A percentile compares a stretch with the other conserved stretches of the same genome.
These are phyloP conservation scores for Helostoma temminkii DNA, from an alignment of 2,797 vertebrate species.

Conservation along the genomic window DNA sequence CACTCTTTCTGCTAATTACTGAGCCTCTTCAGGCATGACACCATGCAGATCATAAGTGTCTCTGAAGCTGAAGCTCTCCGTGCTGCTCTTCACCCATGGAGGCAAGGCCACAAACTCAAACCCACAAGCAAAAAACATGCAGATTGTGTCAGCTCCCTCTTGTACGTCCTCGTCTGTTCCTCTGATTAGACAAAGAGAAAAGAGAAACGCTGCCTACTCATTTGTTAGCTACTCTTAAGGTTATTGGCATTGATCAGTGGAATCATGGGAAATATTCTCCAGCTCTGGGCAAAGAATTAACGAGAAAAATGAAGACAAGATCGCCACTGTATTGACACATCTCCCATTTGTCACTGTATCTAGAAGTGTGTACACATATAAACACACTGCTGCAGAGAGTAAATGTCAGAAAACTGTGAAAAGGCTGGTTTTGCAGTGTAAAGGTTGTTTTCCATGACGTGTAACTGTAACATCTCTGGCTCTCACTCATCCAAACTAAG, in stretches of 20 bases:
- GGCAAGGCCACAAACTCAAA: constrained; percentile 22
- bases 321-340: neutral
- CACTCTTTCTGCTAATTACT: constrained; percentile 43
- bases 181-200: constrained; percentile 26
- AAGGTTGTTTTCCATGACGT: no score
- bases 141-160: neutral
- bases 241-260: constrained; percentile 36
- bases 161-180: neutral
- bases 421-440: no score
- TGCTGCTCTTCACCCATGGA: neutral
- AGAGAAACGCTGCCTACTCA: constrained; percentile 20
- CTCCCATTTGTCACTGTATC: neutral
- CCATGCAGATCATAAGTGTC: no score
- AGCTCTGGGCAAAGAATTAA: constrained; percentile 31
- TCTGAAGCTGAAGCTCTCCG: neutral
- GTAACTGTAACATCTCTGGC: no score
- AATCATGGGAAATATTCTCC: constrained; percentile 46
- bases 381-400: no score
- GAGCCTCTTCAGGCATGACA: constrained; percentile 13
- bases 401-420: no score
- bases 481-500: no score
- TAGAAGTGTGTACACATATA: no score
- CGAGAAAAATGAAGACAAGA: constrained; percentile 17
- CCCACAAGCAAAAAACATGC: constrained; percentile 12
- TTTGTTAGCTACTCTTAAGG: constrained; percentile 28